Evolutionary conservation across 2,888 invertebrate species (phyloP).

Genomic region (Ophion slaviceki): DNA sequence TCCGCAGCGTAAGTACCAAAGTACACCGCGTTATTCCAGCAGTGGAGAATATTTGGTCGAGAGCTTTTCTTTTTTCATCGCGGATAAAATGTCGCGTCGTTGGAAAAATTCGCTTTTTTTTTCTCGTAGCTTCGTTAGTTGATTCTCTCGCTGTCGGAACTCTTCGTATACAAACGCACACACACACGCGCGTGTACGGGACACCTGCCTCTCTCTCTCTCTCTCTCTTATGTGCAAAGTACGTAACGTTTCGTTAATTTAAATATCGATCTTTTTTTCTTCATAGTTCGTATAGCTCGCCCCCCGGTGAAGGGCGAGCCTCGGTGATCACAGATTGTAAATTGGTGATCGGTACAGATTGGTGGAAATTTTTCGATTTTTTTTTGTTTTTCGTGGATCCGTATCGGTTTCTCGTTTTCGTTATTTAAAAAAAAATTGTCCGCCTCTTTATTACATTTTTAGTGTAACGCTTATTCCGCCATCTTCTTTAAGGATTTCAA

Average conservation of each 20-base stretch:
- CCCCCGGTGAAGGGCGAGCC: conserved; percentile 74
- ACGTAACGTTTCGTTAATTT: conserved; percentile 76
- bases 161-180: background rate
- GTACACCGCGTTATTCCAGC: too few species aligned
- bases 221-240: conserved; percentile 65
- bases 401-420: conserved; percentile 58
- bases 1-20: too few species aligned
- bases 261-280: conserved; percentile 77
- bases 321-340: conserved; percentile 82
- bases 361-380: conserved; percentile 75
- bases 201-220: background rate
- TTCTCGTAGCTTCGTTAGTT: background rate
- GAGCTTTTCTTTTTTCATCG: background rate
- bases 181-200: background rate
- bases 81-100: background rate
- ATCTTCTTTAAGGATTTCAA: conserved; percentile 82
- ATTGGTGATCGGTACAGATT: conserved; percentile 80
- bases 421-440: conserved; percentile 27
- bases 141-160: background rate
- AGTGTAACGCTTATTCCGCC: conserved; percentile 71
- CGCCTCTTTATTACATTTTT: conserved; percentile 66
- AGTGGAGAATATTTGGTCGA: too few species aligned
- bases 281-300: conserved; percentile 81
- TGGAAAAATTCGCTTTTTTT: background rate
- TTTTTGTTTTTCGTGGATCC: conserved; percentile 62